A percentile compares a stretch with the other conserved stretches of the same genome.
These are phyloP conservation scores for Pachymerium ferrugineum DNA, from an alignment of 2,888 invertebrate species.

Conservation along the genomic window DNA sequence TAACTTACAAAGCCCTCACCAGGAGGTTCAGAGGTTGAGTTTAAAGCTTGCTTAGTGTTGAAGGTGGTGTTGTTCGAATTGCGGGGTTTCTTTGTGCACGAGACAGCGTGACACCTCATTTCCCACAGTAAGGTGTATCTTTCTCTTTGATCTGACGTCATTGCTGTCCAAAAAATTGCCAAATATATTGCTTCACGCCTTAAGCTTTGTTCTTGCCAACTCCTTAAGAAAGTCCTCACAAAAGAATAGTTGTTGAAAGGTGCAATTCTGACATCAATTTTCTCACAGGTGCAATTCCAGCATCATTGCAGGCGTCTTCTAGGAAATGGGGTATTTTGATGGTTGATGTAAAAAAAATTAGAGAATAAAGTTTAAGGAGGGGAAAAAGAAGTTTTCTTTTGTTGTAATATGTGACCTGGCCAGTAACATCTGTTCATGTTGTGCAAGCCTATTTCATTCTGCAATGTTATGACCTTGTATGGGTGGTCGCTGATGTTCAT, in stretches of 20 bases:
- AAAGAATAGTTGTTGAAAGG: constrained; percentile 12
- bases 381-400: constrained; percentile 13
- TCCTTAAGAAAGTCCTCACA: constrained; percentile 20
- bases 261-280: constrained; percentile 23
- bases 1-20: neutral
- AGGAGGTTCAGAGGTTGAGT: neutral
- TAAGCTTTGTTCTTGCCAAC: constrained; percentile 12
- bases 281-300: neutral
- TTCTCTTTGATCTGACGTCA: constrained; percentile 22
- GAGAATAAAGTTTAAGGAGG: neutral
- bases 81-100: constrained; percentile 20
- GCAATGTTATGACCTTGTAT: constrained; percentile 24
- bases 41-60: neutral
- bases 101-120: constrained; percentile 20
- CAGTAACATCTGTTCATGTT: constrained; percentile 16
- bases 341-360: neutral
- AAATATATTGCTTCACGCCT: constrained; percentile 25
- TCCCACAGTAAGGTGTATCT: constrained; percentile 22
- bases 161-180: constrained; percentile 21
- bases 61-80: constrained; percentile 15
- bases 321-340: neutral
- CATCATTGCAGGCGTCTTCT: neutral
- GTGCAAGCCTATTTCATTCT: constrained; percentile 18
- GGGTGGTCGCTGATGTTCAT: constrained; percentile 27
- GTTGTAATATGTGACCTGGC: constrained; percentile 6